These are phyloP conservation scores for Agrotis exclamationis DNA, from an alignment of 2,888 invertebrate genomes.

Conservation along the genomic window DNA sequence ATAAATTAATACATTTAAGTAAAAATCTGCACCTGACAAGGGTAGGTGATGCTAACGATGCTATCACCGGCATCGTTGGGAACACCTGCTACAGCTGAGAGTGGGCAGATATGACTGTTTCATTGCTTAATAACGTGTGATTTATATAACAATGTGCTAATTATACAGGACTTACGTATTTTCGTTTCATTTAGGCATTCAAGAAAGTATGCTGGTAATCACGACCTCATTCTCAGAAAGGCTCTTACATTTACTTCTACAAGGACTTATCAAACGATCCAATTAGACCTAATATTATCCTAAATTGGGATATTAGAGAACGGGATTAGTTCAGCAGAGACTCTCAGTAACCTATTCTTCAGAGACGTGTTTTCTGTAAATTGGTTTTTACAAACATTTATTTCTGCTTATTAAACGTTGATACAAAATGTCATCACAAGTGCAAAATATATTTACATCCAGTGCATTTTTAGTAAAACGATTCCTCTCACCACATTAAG, in stretches of 20 bases:
- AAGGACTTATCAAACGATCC: slow-evolving; percentile 4
- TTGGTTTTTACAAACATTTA: background rate
- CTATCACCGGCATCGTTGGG: slow-evolving; percentile 31
- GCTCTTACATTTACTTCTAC: background rate
- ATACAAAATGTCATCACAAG: no score
- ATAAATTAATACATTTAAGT: slow-evolving; percentile 42
- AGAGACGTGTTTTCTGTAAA: background rate
- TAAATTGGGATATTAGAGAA: slow-evolving; percentile 17
- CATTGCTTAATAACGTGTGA: slow-evolving; percentile 18
- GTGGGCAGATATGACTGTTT: slow-evolving; percentile 42
- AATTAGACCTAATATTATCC: background rate
- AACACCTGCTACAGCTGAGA: slow-evolving; percentile 50
- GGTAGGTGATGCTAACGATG: slow-evolving; percentile 35
- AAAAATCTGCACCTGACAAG: slow-evolving; percentile 44
- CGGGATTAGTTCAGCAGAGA: background rate
- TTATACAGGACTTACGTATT: background rate
- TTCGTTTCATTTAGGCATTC: background rate
- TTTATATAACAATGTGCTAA: slow-evolving; percentile 32
- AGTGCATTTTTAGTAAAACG: slow-evolving; percentile 7
- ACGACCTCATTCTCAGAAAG: background rate
- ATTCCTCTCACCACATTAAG: slow-evolving; percentile 51
- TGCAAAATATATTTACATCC: no score
- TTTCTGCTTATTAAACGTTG: no score
- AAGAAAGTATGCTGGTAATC: background rate
- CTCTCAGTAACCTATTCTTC: no score